Percentiles rank a stretch among this genome's conserved stretches.
phyloP scores from a whole-genome alignment of 1,140 invertebrate species.

The Periplaneta americana region DNA sequence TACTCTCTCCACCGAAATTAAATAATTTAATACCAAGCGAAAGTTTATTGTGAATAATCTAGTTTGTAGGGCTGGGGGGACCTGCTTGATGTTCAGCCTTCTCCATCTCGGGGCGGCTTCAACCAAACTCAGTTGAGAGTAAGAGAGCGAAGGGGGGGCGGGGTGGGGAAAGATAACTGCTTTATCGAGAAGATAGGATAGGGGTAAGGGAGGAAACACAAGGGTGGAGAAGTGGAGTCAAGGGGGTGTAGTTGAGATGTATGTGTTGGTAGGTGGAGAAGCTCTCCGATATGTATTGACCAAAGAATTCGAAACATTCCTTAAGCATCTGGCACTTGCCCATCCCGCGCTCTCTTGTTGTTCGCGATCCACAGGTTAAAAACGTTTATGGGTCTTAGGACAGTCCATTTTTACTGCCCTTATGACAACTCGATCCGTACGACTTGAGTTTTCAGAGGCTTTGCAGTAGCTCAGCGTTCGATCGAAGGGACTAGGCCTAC shows the following conservation, averaged over 20 bases:
- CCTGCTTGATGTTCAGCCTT: not conserved
- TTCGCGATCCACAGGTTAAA: too few relatives aligned
- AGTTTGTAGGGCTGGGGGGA: conserved; percentile 27
- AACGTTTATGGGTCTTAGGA: too few relatives aligned
- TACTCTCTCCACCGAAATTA: conserved; percentile 32
- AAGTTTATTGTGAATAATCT: conserved; percentile 43
- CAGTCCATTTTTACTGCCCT: too few relatives aligned
- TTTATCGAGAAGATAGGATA: conserved; percentile 2
- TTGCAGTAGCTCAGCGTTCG: too few relatives aligned
- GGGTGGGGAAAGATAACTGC: not conserved
- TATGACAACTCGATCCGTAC: too few relatives aligned
- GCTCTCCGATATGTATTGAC: not conserved
- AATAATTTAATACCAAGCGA: conserved; percentile 41
- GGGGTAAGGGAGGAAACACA: not conserved
- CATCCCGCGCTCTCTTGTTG: too few relatives aligned
- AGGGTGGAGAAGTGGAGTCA: not conserved
- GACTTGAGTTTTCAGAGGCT: too few relatives aligned
- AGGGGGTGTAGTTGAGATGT: not conserved
- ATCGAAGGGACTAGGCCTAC: too few relatives aligned
- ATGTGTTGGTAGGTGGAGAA: not conserved
- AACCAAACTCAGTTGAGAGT: conserved; percentile 1
- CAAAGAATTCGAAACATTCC: not conserved
- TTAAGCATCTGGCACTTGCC: too few relatives aligned
- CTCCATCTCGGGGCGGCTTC: conserved; percentile 1
- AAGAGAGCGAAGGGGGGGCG: not conserved